phyloP scores from a whole-genome alignment of 1,140 invertebrate genomes.

The Drosophila cardini region DNA sequence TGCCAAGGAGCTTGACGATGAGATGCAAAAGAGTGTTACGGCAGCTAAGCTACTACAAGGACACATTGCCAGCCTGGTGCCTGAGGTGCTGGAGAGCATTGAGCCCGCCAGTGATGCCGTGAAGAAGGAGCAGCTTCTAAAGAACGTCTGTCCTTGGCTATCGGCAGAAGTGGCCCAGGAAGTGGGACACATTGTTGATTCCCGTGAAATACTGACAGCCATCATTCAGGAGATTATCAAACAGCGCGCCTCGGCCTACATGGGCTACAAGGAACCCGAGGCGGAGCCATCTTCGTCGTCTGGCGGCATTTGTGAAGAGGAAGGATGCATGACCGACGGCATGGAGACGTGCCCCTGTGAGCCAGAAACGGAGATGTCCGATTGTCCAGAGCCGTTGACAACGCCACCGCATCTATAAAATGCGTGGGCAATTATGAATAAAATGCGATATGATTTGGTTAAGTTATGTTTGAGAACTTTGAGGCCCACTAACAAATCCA shows the following conservation, averaged over 20 bases:
- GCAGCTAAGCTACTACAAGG: conserved; percentile 92
- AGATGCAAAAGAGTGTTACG: conserved; percentile 90
- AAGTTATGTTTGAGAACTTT: conserved; percentile 46
- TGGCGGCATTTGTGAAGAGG: conserved; percentile 57
- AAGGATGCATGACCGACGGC: conserved; percentile 59
- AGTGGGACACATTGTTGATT: conserved; percentile 91
- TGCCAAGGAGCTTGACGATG: conserved; percentile 73
- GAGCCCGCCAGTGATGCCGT: conserved; percentile 78
- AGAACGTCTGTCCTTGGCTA: conserved; percentile 95
- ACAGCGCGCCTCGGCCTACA: conserved; percentile 87
- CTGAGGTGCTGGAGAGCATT: conserved; percentile 91
- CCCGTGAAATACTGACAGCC: conserved; percentile 91
- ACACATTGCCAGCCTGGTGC: conserved; percentile 93
- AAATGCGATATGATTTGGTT: conserved; percentile 47
- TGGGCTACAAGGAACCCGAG: conserved; percentile 67
- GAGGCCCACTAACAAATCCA: conserved; percentile 41
- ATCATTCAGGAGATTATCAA: conserved; percentile 91
- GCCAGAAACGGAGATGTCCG: conserved; percentile 47
- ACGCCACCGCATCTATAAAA: conserved; percentile 51
- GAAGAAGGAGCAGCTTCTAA: conserved; percentile 88
- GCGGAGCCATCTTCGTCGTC: conserved; percentile 37
- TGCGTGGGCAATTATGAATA: conserved; percentile 10
- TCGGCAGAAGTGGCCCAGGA: conserved; percentile 92
- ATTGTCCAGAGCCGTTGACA: conserved; percentile 49
- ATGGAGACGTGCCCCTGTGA: conserved; percentile 65